These are phyloP conservation scores for Odontamblyopus lacepedii DNA, from an alignment of 2,797 vertebrate species.

Conservation along the genomic window DNA sequence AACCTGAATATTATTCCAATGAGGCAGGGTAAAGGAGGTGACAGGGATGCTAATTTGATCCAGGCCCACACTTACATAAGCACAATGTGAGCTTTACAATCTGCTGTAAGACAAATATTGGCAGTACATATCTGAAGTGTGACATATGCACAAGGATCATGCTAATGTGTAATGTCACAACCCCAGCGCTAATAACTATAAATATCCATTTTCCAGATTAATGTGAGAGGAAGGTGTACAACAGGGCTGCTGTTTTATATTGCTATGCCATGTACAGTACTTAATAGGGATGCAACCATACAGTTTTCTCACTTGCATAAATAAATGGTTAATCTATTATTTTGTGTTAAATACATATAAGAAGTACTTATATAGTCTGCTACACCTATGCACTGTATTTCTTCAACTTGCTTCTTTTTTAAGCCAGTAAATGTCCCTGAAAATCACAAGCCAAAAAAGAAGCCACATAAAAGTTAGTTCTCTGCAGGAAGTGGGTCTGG, in stretches of 20 bases:
- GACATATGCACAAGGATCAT: not conserved
- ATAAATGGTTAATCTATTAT: too few relatives aligned
- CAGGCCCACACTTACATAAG: not conserved
- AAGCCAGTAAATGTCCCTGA: conserved; percentile 16
- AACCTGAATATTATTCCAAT: not conserved
- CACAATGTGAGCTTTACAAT: not conserved
- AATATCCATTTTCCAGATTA: not conserved
- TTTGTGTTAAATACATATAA: too few relatives aligned
- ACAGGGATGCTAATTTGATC: not conserved
- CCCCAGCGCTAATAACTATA: not conserved
- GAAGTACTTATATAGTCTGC: too few relatives aligned
- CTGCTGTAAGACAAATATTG: not conserved
- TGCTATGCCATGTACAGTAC: not conserved
- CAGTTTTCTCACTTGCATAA: too few relatives aligned
- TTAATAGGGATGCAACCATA: too few relatives aligned
- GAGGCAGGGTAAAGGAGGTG: not conserved
- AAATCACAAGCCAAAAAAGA: conserved; percentile 18
- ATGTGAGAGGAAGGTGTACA: not conserved
- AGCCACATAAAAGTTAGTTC: conserved; percentile 26
- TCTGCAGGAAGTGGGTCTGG: conserved; percentile 37
- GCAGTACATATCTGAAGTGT: not conserved
- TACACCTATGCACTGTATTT: not conserved
- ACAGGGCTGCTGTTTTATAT: not conserved
- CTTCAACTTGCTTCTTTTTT: conserved; percentile 15
- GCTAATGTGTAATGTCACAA: not conserved